A percentile compares a stretch with the other conserved stretches of the same genome.
These are phyloP conservation scores for Stigmatopora nigra DNA, from an alignment of 2,113 vertebrate genomes.

Conservation along the genomic window DNA sequence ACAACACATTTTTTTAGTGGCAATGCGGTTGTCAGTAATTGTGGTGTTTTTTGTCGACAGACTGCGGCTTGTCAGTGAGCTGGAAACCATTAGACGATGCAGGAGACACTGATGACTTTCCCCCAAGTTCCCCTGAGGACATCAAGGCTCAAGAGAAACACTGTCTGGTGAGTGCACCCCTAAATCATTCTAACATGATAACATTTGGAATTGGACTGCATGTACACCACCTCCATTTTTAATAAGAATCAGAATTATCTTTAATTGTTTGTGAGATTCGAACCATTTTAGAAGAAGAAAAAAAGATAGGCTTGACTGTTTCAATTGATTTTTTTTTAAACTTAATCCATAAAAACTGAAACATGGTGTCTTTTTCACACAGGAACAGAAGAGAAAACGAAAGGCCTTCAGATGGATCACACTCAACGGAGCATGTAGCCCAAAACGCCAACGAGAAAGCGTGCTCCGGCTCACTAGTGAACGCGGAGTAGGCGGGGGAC, in stretches of 20 bases:
- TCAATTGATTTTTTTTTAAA: too few species aligned
- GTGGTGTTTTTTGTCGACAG: slow-evolving; percentile 32
- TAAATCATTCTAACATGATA: background rate
- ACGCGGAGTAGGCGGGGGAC: slow-evolving; percentile 8
- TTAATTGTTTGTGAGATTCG: too few species aligned
- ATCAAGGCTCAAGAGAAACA: slow-evolving; percentile 14
- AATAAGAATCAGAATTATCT: too few species aligned
- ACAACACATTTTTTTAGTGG: background rate
- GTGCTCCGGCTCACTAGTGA: slow-evolving; percentile 50
- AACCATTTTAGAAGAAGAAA: too few species aligned
- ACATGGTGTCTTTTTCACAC: background rate
- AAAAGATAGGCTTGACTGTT: too few species aligned
- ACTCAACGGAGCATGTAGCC: slow-evolving; percentile 24
- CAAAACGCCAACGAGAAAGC: slow-evolving; percentile 42
- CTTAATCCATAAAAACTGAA: background rate
- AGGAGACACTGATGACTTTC: slow-evolving; percentile 17
- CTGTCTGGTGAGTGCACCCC: slow-evolving; percentile 24
- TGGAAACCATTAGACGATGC: slow-evolving; percentile 24
- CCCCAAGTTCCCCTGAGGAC: slow-evolving; percentile 25
- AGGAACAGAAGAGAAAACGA: slow-evolving; percentile 41
- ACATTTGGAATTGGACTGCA: background rate
- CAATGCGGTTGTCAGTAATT: background rate
- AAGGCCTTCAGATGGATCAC: background rate
- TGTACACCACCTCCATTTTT: background rate
- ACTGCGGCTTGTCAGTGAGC: slow-evolving; percentile 51